phyloP scores from a whole-genome alignment of 2,888 invertebrate genomes.

The Hyposoter didymator region DNA sequence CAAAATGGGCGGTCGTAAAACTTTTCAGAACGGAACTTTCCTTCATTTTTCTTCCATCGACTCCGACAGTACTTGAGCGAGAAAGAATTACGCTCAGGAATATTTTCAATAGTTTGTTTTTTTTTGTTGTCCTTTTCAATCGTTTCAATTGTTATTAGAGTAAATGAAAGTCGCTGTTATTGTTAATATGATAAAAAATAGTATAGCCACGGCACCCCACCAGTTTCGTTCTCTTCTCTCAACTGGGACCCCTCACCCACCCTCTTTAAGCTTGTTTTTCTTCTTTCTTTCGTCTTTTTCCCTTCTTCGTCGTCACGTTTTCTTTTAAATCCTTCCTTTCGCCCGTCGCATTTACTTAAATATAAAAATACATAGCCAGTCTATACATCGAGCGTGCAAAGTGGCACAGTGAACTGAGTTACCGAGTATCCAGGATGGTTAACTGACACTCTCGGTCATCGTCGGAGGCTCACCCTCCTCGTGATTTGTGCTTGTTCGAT shows the following conservation, averaged over 20 bases:
- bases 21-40: background rate
- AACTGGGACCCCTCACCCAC: no score
- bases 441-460: conserved; percentile 80
- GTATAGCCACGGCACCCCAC: conserved; percentile 77
- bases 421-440: conserved; percentile 81
- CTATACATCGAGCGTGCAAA: conserved; percentile 84
- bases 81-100: conserved; percentile 44
- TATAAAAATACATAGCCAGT: conserved; percentile 85
- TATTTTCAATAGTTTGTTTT: conserved; percentile 22
- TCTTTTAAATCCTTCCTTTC: conserved; percentile 6
- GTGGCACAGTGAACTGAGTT: conserved; percentile 83
- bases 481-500: conserved; percentile 76
- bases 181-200: conserved; percentile 63
- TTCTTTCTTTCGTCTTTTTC: conserved; percentile 50
- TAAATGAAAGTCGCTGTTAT: conserved; percentile 60
- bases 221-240: conserved; percentile 53
- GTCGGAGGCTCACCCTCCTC: conserved; percentile 76
- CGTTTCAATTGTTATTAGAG: conserved; percentile 35
- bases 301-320: conserved; percentile 42
- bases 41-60: conserved; percentile 9
- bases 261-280: conserved; percentile 42
- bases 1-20: conserved; percentile 49
- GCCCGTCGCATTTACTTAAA: conserved; percentile 80
- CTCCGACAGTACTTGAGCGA: conserved; percentile 51
- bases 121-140: background rate